These are phyloP conservation scores for Montipora efflorescens DNA, from an alignment of 64 coral and sea anemone species.

Conservation along the genomic window DNA sequence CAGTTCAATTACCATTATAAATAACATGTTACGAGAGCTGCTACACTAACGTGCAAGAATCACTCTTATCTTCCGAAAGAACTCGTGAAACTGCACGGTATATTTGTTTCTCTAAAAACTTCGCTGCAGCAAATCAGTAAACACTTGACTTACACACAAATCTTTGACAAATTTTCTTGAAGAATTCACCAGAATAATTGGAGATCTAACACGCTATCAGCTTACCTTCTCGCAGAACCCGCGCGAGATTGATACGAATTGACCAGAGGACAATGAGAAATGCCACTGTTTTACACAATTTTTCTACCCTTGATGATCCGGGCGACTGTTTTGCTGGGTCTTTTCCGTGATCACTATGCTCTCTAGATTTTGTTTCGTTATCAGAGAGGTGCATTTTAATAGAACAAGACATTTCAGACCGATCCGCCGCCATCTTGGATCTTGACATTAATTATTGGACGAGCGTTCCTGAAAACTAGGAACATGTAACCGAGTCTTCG, in stretches of 20 bases:
- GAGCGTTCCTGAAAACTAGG: no score
- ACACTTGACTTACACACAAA: no score
- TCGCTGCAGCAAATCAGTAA: no score
- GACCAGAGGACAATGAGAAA: conserved; percentile 62
- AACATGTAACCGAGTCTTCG: no score
- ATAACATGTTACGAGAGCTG: no score
- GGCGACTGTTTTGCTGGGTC: background rate
- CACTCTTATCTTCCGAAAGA: no score
- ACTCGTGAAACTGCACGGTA: no score
- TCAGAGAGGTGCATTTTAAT: conserved; percentile 9
- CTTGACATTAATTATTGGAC: no score
- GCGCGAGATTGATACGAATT: conserved; percentile 69
- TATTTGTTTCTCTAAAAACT: no score
- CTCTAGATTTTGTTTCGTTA: conserved; percentile 19
- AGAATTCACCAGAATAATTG: background rate
- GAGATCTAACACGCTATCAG: background rate
- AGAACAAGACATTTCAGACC: background rate
- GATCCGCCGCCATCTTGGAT: conserved; percentile 32
- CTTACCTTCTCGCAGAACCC: conserved; percentile 69
- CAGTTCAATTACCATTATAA: no score
- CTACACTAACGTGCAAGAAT: no score
- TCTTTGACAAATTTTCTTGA: no score
- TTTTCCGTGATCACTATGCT: conserved; percentile 3
- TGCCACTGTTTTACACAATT: conserved; percentile 78
- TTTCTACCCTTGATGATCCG: conserved; percentile 61